Evolutionary conservation across 1,140 invertebrate species (phyloP).

Genomic region (Conus ventricosus): DNA sequence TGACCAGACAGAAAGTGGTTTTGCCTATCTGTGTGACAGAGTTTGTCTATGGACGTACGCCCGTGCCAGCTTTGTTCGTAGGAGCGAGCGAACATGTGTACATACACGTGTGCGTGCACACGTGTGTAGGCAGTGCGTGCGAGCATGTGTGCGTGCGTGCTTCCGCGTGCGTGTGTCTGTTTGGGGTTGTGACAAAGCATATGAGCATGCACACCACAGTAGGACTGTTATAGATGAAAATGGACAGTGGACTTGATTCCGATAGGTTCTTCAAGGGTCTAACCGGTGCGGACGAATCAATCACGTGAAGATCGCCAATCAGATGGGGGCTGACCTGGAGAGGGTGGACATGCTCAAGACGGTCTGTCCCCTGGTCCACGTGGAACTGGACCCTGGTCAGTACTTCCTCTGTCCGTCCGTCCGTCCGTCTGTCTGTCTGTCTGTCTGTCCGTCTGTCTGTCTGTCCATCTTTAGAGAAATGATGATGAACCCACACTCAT

Average conservation of each 20-base stretch:
- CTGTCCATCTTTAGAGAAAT: too few relatives aligned
- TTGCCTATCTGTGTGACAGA: too few relatives aligned
- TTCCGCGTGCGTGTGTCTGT: neutral
- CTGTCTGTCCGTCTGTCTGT: too few relatives aligned
- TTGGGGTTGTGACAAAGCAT: neutral
- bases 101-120: neutral
- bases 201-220: neutral
- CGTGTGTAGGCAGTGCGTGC: neutral
- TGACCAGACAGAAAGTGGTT: too few relatives aligned
- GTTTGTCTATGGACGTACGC: too few relatives aligned
- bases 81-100: too few relatives aligned
- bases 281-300: conserved; percentile 66
- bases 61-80: too few relatives aligned
- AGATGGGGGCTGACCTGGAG: conserved; percentile 61
- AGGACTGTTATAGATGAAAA: too few relatives aligned
- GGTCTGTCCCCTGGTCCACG: conserved; percentile 43
- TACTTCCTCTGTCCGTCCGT: neutral
- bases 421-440: too few relatives aligned
- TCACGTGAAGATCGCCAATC: conserved; percentile 56
- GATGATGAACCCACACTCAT: too few relatives aligned
- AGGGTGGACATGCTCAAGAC: conserved; percentile 55
- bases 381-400: conserved; percentile 64
- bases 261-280: conserved; percentile 61
- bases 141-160: neutral
- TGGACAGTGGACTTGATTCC: too few relatives aligned